These are phyloP conservation scores for Brachionus manjavacas DNA, from an alignment of 1,140 invertebrate species.

Conservation along the genomic window DNA sequence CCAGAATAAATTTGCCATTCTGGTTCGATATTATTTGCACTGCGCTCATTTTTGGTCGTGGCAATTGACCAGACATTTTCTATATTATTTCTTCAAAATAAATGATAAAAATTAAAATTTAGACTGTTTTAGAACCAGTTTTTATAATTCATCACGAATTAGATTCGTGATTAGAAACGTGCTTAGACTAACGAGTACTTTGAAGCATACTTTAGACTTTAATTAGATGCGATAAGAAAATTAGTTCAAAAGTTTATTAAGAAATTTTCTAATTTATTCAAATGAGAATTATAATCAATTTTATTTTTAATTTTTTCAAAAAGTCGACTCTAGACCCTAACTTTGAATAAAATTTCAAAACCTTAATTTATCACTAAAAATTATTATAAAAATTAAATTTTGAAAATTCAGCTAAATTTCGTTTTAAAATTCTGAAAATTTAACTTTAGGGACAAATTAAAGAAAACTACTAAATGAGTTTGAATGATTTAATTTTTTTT, in stretches of 20 bases:
- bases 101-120: background rate
- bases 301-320: background rate
- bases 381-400: too few relatives aligned
- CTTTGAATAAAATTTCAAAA: background rate
- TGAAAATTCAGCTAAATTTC: too few relatives aligned
- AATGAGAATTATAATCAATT: background rate
- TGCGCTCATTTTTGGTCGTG: background rate
- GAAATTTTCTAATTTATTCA: background rate
- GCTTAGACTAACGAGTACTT: background rate
- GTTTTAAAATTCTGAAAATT: too few relatives aligned
- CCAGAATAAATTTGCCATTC: background rate
- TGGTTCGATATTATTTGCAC: conserved; percentile 3
- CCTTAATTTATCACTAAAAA: background rate
- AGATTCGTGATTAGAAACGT: background rate
- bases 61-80: conserved; percentile 12
- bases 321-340: background rate
- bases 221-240: background rate
- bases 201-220: background rate
- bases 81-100: background rate
- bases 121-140: too few relatives aligned
- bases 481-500: too few relatives aligned
- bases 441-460: too few relatives aligned
- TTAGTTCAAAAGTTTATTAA: background rate
- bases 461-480: too few relatives aligned
- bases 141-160: background rate